Percentiles rank a stretch among this genome's conserved stretches.
Evolutionary conservation across 2,113 vertebrate species (phyloP).

Genomic region (Promerops cafer): DNA sequence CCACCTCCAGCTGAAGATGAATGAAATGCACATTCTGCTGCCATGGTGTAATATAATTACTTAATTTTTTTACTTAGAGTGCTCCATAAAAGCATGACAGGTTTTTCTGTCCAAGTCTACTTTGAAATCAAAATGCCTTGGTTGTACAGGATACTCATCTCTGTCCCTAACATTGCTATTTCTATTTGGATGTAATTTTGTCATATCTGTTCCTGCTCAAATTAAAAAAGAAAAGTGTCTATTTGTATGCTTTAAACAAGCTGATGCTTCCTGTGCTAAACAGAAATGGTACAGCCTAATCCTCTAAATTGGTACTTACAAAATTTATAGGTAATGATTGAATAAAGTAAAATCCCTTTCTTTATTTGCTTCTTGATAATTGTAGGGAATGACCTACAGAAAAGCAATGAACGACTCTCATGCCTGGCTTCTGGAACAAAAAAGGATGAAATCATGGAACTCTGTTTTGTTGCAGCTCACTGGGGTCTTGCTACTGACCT

Average conservation of each 20-base stretch:
- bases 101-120: neutral
- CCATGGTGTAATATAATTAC: neutral
- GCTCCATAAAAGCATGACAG: neutral
- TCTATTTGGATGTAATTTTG: neutral
- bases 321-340: neutral
- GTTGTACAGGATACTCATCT: neutral
- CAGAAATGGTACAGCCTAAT: neutral
- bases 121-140: neutral
- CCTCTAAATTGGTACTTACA: fast-evolving
- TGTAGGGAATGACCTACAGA: neutral
- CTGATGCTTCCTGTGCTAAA: neutral
- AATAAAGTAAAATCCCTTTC: neutral
- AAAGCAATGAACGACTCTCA: neutral
- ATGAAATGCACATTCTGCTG: neutral
- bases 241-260: neutral
- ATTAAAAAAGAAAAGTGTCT: too few species aligned
- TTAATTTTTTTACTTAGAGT: neutral
- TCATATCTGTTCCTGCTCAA: neutral
- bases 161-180: neutral
- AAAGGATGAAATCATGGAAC: neutral
- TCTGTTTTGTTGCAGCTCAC: neutral
- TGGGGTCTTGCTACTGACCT: neutral
- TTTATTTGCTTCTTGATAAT: neutral
- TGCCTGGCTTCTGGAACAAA: neutral
- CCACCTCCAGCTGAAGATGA: neutral